Conservation (phyloP, 2,797 vertebrate genomes). For the Chloroceryle inda region DNA sequence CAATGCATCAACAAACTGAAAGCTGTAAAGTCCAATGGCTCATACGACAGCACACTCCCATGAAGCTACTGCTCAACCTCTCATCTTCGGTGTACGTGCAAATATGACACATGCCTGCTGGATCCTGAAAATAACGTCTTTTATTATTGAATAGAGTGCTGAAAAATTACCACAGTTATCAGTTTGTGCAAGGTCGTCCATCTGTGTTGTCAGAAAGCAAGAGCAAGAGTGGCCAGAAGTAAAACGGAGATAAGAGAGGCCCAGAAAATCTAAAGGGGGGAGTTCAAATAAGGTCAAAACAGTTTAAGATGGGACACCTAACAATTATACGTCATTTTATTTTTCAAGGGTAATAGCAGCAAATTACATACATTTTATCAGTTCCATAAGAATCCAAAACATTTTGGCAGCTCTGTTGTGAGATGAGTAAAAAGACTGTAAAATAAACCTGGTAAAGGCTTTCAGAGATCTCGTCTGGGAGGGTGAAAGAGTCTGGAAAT, state of each 20-base stretch:
- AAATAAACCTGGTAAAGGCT: neutral
- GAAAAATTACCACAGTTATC: constrained; percentile 73
- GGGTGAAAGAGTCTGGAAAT: neutral
- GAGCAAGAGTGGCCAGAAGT: constrained; percentile 64
- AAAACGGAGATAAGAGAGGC: constrained; percentile 72
- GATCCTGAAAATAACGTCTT: constrained; percentile 55
- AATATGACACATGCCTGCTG: neutral
- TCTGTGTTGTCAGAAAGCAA: constrained; percentile 73
- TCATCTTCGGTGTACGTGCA: neutral
- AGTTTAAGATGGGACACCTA: constrained; percentile 26
- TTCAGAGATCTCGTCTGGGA: neutral
- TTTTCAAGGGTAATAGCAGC: neutral
- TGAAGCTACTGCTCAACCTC: constrained; percentile 8
- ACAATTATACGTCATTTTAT: neutral
- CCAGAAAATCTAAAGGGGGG: constrained; percentile 57
- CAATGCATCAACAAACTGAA: constrained; percentile 15
- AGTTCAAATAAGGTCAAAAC: constrained; percentile 62
- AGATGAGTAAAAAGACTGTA: neutral
- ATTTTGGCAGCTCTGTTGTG: neutral
- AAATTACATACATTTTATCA: neutral
- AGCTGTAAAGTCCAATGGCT: constrained; percentile 43
- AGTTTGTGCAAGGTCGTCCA: constrained; percentile 69
- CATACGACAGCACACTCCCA: neutral
- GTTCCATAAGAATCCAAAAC: neutral
- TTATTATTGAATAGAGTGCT: constrained; percentile 44